Conservation (phyloP, 2,113 vertebrate species). For the Alectura lathami region DNA sequence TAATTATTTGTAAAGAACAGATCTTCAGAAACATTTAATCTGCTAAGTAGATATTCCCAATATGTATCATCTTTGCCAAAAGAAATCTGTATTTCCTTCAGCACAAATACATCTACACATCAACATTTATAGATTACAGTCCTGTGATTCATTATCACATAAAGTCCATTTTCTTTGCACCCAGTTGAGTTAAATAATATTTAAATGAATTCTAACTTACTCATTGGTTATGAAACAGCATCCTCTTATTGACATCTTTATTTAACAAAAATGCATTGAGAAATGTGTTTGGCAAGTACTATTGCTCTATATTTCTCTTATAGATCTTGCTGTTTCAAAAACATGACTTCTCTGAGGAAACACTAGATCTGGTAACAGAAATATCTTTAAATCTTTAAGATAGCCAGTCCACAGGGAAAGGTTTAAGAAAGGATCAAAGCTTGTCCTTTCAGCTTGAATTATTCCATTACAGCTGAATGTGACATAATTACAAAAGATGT, state of each 20-base stretch:
- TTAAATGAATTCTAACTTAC: background rate
- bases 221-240: background rate
- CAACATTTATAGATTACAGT: background rate
- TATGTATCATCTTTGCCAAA: slow-evolving; percentile 31
- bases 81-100: slow-evolving; percentile 2
- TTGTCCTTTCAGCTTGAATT: slow-evolving; percentile 86
- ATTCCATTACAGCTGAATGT: slow-evolving; percentile 90
- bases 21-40: background rate
- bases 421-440: slow-evolving; percentile 91
- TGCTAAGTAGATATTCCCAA: background rate
- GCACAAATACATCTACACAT: background rate
- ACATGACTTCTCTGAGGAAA: slow-evolving; percentile 81
- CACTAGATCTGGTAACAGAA: slow-evolving; percentile 83
- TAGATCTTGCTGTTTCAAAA: slow-evolving; percentile 71
- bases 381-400: slow-evolving; percentile 89
- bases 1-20: slow-evolving; percentile 1
- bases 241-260: slow-evolving; percentile 60
- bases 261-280: slow-evolving; percentile 51
- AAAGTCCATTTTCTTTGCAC: background rate
- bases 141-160: background rate
- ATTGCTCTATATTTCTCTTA: slow-evolving; percentile 69
- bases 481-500: slow-evolving; percentile 91
- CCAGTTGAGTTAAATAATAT: background rate
- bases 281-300: slow-evolving; percentile 68
- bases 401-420: slow-evolving; percentile 85